Base-by-base conservation (phyloP, 53 echinoderm and acorn worm species). In the Apostichopus leukothele region DNA sequence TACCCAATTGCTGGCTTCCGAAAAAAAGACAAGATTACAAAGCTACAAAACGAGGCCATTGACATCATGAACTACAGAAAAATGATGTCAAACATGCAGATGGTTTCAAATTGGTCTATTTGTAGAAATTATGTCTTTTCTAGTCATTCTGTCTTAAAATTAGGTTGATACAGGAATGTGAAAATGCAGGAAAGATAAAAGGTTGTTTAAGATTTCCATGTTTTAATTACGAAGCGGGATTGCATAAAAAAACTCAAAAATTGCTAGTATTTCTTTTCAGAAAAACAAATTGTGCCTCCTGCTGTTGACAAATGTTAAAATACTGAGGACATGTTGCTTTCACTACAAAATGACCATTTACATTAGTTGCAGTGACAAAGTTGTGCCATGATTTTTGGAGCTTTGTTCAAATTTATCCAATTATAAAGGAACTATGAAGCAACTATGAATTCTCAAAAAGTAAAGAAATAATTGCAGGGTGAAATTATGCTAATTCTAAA, bases 41-140 rank as follows among this genome's bases (percentile, higher is more conserved):
- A 6, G 18, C 71, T 16, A 71, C n/a, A 81, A 67, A 84, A 84
- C 63, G 85, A 60, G 85, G 85, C 85, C 85, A 84, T 84, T 84
- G 85, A 84, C 85, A 84, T 60, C 85, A 67, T 84, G 85, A 84
- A 61, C 85, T 22, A 84, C 85, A 84, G 67, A 85, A 85, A 71
- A 85, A 85, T 50, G 85, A 85, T 63, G 85, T 67, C 85, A 85
- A 85, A 85, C 85, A 85, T 85, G 85, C 85, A 85, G 67, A 67
- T 66, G 68, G 27, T 85, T 85, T 85, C 20, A 85, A 85, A 85
- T 85, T 85, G 85, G 85, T 85, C 85, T 50, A 85, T 85, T 85
- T 85, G 85, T 26, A 23, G 61, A 50, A 85, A 85, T 85, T 85
- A 27, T 39, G 22, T 60, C 18, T 50, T 63, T 59, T 60, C 57